Conservation (phyloP, 2,113 vertebrate genomes). For the Chloropsis hardwickii region DNA sequence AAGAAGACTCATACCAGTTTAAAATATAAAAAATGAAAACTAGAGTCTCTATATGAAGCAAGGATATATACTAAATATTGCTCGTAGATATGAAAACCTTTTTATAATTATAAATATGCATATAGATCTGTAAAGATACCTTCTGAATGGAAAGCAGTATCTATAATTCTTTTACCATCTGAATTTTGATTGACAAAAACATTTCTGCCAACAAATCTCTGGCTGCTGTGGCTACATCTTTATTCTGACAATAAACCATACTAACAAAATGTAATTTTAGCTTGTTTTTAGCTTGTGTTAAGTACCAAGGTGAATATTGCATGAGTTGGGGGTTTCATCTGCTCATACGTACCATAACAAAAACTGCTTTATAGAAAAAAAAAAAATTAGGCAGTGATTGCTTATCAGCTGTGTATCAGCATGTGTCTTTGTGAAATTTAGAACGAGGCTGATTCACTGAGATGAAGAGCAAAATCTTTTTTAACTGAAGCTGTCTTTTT, state of each 20-base stretch:
- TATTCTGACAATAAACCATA: not conserved
- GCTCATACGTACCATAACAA: not conserved
- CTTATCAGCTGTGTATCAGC: not conserved
- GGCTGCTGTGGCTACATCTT: not conserved
- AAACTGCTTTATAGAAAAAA: not conserved
- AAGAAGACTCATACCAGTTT: not conserved
- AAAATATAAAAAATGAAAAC: not conserved
- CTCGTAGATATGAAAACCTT: not conserved
- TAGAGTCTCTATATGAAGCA: not conserved
- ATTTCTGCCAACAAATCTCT: slow-evolving; percentile 20
- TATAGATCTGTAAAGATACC: not conserved
- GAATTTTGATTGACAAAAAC: slow-evolving; percentile 21
- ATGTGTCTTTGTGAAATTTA: not conserved
- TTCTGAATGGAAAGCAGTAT: not conserved
- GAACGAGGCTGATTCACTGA: not conserved
- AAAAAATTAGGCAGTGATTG: not conserved
- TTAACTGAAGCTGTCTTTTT: not conserved
- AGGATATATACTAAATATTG: not conserved
- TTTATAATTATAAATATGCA: slow-evolving; percentile 23
- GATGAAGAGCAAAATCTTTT: not conserved
- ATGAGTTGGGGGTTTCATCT: not conserved
- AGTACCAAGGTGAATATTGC: slow-evolving; percentile 9
- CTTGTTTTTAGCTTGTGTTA: not conserved
- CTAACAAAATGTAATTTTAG: not conserved
- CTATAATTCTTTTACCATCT: not conserved